Evolutionary conservation across 2,888 invertebrate species (phyloP).

Genomic region (Erannis defoliaria): DNA sequence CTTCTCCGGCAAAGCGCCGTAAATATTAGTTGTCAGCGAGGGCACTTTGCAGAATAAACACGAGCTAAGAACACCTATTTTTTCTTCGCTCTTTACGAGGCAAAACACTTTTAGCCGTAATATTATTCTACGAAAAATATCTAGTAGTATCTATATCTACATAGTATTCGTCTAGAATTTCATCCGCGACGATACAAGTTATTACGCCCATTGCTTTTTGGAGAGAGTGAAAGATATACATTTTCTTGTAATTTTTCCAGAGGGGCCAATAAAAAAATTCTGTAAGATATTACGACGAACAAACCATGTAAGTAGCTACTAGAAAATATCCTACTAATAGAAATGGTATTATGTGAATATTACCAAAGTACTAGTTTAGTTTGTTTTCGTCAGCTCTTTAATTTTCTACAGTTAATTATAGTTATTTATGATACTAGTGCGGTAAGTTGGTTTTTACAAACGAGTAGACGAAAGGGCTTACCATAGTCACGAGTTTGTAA

Average conservation of each 20-base stretch:
- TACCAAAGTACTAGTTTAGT: too few relatives aligned
- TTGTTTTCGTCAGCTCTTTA: too few relatives aligned
- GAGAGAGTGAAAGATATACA: neutral
- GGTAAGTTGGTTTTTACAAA: too few relatives aligned
- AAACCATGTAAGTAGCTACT: neutral
- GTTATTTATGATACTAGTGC: too few relatives aligned
- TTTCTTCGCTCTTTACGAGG: slow-evolving; percentile 24
- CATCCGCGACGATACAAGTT: neutral
- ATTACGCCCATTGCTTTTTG: slow-evolving; percentile 1
- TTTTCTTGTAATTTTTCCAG: neutral
- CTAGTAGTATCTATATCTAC: slow-evolving; percentile 4
- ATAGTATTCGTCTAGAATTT: neutral
- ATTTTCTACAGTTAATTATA: too few relatives aligned
- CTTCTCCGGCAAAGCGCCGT: slow-evolving; percentile 22
- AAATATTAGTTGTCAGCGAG: slow-evolving; percentile 31
- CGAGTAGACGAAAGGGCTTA: too few relatives aligned
- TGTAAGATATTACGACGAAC: neutral
- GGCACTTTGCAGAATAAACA: slow-evolving; percentile 34
- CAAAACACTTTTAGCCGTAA: slow-evolving; percentile 18
- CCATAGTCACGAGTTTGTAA: too few relatives aligned
- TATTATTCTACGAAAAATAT: slow-evolving; percentile 12
- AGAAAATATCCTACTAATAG: too few relatives aligned
- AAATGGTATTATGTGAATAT: too few relatives aligned
- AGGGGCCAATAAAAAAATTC: neutral
- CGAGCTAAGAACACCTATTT: slow-evolving; percentile 18